Conservation (phyloP, 2,797 vertebrate genomes). For the Pogoniulus pusillus region DNA sequence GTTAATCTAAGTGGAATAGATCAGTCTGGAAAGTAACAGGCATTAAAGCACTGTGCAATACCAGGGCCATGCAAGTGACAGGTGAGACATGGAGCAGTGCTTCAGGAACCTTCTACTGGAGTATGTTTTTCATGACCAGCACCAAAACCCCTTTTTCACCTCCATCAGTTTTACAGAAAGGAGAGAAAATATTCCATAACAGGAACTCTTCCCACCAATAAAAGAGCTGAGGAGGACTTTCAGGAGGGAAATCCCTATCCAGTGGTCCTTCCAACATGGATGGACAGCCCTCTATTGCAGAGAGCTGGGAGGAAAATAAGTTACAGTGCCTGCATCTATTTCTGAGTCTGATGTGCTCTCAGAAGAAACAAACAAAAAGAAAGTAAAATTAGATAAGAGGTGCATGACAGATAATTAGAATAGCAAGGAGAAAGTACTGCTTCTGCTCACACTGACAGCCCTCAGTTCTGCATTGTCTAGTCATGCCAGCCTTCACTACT, state of each 20-base stretch:
- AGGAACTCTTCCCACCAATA: not conserved
- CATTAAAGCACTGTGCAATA: not conserved
- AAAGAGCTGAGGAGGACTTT: not conserved
- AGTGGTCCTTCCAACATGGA: not conserved
- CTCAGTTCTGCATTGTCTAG: not conserved
- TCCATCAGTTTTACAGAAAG: not conserved
- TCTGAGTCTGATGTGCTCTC: not conserved
- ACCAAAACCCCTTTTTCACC: not conserved
- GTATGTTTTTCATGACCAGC: not conserved
- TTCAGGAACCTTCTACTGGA: accelerated
- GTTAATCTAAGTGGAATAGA: not conserved
- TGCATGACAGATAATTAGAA: not conserved
- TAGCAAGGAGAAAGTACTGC: not conserved
- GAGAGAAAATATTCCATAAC: not conserved
- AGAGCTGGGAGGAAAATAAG: not conserved
- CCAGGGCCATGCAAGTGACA: not conserved
- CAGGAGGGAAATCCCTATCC: not conserved
- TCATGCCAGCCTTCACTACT: not conserved
- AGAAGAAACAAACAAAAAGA: not conserved
- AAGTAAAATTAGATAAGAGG: not conserved
- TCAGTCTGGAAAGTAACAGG: not conserved
- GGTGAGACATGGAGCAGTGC: accelerated
- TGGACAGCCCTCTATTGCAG: not conserved
- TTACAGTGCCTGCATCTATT: not conserved
- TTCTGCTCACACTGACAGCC: not conserved